phyloP scores from a whole-genome alignment of 2,888 invertebrate species.

The Agrilus cyanescens region DNA sequence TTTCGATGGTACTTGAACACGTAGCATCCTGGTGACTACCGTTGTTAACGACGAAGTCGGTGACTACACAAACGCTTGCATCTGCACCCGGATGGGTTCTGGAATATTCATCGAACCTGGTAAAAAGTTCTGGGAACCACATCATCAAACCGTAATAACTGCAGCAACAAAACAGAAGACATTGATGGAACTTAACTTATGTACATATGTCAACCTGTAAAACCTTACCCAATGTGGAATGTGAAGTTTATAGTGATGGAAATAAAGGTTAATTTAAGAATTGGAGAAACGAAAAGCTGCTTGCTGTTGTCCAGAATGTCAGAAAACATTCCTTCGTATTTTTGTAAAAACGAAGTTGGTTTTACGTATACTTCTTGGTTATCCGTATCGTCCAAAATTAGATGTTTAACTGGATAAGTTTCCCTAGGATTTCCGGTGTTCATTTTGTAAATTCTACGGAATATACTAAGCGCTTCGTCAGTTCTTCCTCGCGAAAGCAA shows the following conservation, averaged over 20 bases:
- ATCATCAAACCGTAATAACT: conserved; percentile 91
- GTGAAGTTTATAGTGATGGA: conserved; percentile 85
- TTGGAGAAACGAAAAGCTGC: conserved; percentile 67
- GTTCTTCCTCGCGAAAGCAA: conserved; percentile 66
- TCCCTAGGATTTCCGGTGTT: conserved; percentile 68
- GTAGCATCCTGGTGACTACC: conserved; percentile 49
- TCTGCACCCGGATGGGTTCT: conserved; percentile 51
- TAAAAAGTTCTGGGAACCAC: conserved; percentile 95
- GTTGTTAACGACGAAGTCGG: conserved; percentile 56
- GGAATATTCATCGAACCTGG: conserved; percentile 74
- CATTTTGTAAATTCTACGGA: conserved; percentile 67
- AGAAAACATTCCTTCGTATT: conserved; percentile 58
- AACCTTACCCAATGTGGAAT: conserved; percentile 74
- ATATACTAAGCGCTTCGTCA: conserved; percentile 71
- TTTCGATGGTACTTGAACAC: conserved; percentile 63
- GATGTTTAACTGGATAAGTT: conserved; percentile 63
- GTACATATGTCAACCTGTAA: neutral
- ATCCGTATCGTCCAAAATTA: conserved; percentile 46
- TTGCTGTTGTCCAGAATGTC: conserved; percentile 74
- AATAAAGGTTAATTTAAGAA: conserved; percentile 69
- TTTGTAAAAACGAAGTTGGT: conserved; percentile 42
- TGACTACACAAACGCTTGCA: conserved; percentile 65
- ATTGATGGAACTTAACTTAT: neutral
- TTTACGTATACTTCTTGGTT: conserved; percentile 31
- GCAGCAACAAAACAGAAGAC: conserved; percentile 23